A percentile compares a stretch with the other conserved stretches of the same genome.
Evolutionary conservation across 1,140 invertebrate species (phyloP).

Genomic region (Leucophenga varia): DNA sequence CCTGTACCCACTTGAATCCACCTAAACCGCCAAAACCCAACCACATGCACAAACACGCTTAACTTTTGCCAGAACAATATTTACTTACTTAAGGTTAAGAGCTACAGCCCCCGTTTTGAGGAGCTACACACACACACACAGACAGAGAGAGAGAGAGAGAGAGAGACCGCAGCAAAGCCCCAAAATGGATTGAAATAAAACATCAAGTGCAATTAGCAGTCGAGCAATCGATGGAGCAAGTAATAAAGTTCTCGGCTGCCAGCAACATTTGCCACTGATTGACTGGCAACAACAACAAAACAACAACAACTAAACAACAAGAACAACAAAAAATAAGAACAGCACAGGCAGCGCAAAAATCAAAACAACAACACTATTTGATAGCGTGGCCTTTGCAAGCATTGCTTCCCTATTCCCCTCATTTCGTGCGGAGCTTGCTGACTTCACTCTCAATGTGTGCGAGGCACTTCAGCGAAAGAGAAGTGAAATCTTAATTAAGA

Average conservation of each 20-base stretch:
- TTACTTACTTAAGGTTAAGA: slow-evolving; percentile 16
- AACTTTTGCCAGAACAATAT: slow-evolving; percentile 11
- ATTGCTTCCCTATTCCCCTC: neutral
- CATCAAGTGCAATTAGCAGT: slow-evolving; percentile 44
- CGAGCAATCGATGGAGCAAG: slow-evolving; percentile 28
- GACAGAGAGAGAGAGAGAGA: neutral
- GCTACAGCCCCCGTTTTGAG: neutral
- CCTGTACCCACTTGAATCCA: too few relatives aligned
- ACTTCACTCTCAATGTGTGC: slow-evolving; percentile 24
- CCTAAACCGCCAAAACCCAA: neutral
- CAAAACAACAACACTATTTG: slow-evolving; percentile 21
- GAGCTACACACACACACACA: neutral
- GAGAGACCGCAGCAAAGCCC: neutral
- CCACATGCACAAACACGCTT: slow-evolving; percentile 3
- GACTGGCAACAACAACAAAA: slow-evolving; percentile 19
- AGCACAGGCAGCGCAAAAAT: slow-evolving; percentile 8
- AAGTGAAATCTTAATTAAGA: slow-evolving; percentile 46
- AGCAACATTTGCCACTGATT: slow-evolving; percentile 22
- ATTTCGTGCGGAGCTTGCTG: neutral
- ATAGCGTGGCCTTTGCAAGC: slow-evolving; percentile 9
- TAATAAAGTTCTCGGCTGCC: slow-evolving; percentile 33
- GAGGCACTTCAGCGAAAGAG: slow-evolving; percentile 29
- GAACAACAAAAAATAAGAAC: too few relatives aligned
- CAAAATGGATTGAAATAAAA: slow-evolving; percentile 20
- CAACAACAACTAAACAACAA: too few relatives aligned